phyloP scores from a whole-genome alignment of 2,797 vertebrate species.

The Babyrousa celebensis region DNA sequence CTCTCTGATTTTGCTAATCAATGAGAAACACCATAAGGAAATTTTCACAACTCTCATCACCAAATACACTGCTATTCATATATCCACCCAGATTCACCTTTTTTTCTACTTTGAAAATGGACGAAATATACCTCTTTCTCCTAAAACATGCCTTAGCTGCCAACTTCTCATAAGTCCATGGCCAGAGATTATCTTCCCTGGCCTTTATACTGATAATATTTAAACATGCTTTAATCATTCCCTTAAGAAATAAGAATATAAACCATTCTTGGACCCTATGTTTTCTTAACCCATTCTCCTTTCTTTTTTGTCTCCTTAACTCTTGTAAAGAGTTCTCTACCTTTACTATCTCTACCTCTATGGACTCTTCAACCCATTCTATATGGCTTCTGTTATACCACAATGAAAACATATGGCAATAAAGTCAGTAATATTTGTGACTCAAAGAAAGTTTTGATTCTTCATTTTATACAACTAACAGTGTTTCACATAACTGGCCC shows the following conservation, averaged over 20 bases:
- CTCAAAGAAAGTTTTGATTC: not conserved
- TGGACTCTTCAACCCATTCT: not conserved
- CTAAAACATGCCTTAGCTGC: not conserved
- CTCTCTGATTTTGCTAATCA: conserved; percentile 9
- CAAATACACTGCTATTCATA: not conserved
- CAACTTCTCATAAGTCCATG: not conserved
- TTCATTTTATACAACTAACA: not conserved
- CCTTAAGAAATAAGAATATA: not conserved
- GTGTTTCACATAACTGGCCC: not conserved
- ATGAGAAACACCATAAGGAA: not conserved
- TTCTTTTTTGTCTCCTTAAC: not conserved
- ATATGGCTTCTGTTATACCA: not conserved
- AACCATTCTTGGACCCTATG: not conserved
- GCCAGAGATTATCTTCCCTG: not conserved
- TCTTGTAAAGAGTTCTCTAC: not conserved
- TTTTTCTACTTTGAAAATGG: conserved; percentile 19
- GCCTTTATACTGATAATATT: not conserved
- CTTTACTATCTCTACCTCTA: not conserved
- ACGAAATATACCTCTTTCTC: not conserved
- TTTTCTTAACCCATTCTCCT: not conserved
- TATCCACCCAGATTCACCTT: not conserved
- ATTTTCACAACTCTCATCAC: not conserved
- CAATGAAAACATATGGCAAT: not conserved
- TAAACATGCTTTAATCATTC: not conserved
- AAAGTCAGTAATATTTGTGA: conserved; percentile 3